These are phyloP conservation scores for Polymixis lichenea DNA, from an alignment of 2,888 invertebrate genomes.

Conservation along the genomic window DNA sequence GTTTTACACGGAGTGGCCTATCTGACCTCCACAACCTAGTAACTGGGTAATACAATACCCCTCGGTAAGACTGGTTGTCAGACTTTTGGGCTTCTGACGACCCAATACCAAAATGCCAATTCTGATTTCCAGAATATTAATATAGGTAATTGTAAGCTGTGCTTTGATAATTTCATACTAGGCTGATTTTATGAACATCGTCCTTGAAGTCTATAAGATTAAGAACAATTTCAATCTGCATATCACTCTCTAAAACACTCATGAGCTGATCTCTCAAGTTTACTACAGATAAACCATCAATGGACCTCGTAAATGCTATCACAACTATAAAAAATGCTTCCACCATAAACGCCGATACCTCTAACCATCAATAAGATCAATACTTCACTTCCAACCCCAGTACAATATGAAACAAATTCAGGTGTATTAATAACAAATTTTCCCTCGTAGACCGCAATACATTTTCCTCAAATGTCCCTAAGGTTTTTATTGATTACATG, in stretches of 20 bases:
- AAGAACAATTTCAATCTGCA: neutral
- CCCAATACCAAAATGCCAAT: too few species aligned
- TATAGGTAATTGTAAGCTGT: neutral
- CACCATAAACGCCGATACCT: neutral
- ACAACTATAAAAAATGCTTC: slow-evolving; percentile 12
- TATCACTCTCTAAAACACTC: neutral
- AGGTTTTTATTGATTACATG: slow-evolving; percentile 80
- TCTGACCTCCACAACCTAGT: too few species aligned
- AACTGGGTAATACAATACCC: too few species aligned
- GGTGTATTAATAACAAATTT: slow-evolving; percentile 58
- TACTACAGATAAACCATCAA: neutral
- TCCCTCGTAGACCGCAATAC: slow-evolving; percentile 47
- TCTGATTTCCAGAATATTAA: neutral
- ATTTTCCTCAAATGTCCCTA: slow-evolving; percentile 66
- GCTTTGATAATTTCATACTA: neutral
- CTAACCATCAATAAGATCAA: slow-evolving; percentile 36
- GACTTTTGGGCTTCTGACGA: too few species aligned
- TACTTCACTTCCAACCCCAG: slow-evolving; percentile 6
- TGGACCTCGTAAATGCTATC: neutral
- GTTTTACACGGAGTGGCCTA: too few species aligned
- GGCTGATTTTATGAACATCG: neutral
- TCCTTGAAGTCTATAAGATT: neutral
- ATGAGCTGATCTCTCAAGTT: neutral
- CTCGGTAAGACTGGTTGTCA: too few species aligned
- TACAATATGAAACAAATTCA: slow-evolving; percentile 49